Evolutionary conservation across 2,113 vertebrate genomes (phyloP).

Genomic region (Lepus europaeus): DNA sequence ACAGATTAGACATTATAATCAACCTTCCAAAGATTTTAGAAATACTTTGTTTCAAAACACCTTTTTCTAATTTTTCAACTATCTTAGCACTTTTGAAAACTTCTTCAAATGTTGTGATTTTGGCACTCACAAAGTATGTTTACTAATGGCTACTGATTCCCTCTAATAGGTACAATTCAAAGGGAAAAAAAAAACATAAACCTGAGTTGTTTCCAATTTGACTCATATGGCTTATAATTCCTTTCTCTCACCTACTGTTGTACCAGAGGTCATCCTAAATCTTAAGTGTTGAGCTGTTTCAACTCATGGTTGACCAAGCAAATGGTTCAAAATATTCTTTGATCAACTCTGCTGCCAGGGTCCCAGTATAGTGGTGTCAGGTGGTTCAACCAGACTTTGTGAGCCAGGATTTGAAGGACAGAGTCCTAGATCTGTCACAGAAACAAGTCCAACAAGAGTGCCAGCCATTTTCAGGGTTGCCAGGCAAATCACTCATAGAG

Average conservation of each 20-base stretch:
- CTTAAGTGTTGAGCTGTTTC: neutral
- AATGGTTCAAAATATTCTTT: neutral
- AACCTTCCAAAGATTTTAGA: constrained; percentile 23
- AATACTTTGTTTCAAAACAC: constrained; percentile 12
- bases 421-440: neutral
- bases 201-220: neutral
- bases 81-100: neutral
- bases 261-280: neutral
- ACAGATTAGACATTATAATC: neutral
- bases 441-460: neutral
- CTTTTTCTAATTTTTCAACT: constrained; percentile 24
- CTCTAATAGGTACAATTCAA: neutral
- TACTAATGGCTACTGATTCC: neutral
- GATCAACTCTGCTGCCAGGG: neutral
- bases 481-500: neutral
- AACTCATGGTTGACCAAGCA: neutral
- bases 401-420: neutral
- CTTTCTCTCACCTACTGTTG: neutral
- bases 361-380: neutral
- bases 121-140: neutral
- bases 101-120: neutral
- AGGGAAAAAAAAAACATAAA: constrained; percentile 26
- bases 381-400: neutral
- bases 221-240: neutral
- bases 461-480: neutral